Evolutionary conservation across 2,113 vertebrate genomes (phyloP), one percentile per base, ranked within the genome.

Genomic region (Chaetodon trifascialis): DNA sequence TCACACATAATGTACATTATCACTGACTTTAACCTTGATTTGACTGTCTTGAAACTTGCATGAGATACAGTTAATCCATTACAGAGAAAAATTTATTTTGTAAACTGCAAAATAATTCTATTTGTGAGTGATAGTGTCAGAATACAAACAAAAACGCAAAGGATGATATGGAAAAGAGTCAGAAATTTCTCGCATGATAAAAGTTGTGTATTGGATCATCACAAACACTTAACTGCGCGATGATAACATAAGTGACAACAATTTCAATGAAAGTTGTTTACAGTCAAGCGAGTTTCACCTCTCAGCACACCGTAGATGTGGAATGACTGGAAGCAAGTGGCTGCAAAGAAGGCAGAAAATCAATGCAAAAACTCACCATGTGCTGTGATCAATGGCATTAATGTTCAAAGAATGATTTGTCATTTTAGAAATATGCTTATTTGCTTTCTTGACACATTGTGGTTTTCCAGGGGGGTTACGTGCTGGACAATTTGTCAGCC

Each of bases 1-100:
- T 67, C 21, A 60, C 44, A 16, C 40, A 54, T 59, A 54, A 17
- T 42, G 30, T 19, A 77, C 19, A 59, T 79, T 74, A 46, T 59
- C 40, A 38, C 4, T 36, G 25, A 83, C 44, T 30, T 49, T 30
- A 47, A 76, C 21, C 11, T 75, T 75, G 6, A 62, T 11, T 67
- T 34, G 6, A 47, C 15, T 44, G 17, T 38, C 25, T n/a, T 36
- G 19, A 56, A 23, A 79, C 38, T 55, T 40, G 17, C 15, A 47
- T 38, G 30, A 12, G 42, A 30, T 51, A 14, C 25, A 64, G 8
- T 47, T 64, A 17, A 49, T 66, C n/a, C 7, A 40, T 40, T 58
- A 65, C 19, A 65, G 14, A 47, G 19, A 62, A 62, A 38, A 51
- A 5, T 12, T 16, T 17, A 14, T 47, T 59, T 46, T 16, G 15